Conservation (phyloP, 2,113 vertebrate species). For the Ranitomeya imitator region DNA sequence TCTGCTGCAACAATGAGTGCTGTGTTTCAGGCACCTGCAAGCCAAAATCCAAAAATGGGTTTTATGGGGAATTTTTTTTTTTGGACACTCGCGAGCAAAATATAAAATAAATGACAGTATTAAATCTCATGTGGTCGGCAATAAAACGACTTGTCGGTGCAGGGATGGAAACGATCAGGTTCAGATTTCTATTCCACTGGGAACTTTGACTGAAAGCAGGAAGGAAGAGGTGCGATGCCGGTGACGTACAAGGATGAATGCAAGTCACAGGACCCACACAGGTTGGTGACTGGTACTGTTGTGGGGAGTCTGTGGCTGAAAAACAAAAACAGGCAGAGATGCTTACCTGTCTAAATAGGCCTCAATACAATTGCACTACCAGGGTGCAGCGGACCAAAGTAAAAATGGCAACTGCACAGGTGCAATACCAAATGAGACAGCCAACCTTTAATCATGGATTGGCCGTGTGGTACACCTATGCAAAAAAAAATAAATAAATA, state of each 20-base stretch:
- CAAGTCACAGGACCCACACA: background rate
- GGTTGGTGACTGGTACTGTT: background rate
- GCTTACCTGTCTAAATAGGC: no score
- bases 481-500: no score
- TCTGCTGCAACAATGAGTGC: conserved; percentile 34
- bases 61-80: conserved; percentile 14
- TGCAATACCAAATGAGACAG: no score
- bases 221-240: background rate
- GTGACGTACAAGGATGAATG: background rate
- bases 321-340: no score
- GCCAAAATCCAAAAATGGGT: background rate
- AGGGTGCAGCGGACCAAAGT: no score
- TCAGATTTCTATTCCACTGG: background rate
- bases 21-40: conserved; percentile 26
- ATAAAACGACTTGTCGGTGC: background rate
- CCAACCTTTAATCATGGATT: no score
- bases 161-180: background rate
- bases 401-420: no score
- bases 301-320: background rate
- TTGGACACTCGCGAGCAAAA: conserved; percentile 27
- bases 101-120: conserved; percentile 11
- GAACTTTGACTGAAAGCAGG: background rate
- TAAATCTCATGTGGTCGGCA: background rate
- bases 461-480: no score
- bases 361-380: no score